Evolutionary conservation across 2,888 invertebrate genomes (phyloP), one percentile per base, ranked within the genome.

Genomic region (Nezara viridula): DNA sequence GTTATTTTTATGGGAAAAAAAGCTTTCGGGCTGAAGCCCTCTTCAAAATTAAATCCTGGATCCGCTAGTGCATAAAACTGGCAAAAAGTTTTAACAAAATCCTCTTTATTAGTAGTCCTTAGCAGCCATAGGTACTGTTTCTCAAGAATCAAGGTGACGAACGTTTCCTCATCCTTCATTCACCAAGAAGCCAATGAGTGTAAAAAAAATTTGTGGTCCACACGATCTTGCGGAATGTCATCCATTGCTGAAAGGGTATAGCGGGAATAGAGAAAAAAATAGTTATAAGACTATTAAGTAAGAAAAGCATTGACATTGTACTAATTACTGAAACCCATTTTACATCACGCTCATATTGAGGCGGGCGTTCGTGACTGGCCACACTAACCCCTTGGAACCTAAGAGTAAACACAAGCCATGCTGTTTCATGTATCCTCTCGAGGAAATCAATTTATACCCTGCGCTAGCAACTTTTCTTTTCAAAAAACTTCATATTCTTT

Each of bases 391-490:
- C 21, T 32, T 27, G 32, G 19, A 19, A 66, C 66, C 66, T 19
- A 66, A 66, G 66, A 66, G 66, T 66, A 32, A 66, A 66, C 66
- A 66, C 66, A 66, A 24, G 27, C 66, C 66, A 66, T 60, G 60
- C 12, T 60, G 12, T 19, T 60, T 27, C 60, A 60, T 66, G 66
- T 66, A 66, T 19, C 66, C 66, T 37, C 52, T 5, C 2, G 1
- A 66, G 32, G 32, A 66, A 66, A 66, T 66, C 66, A 66, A 66
- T 66, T 66, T 66, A 66, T 66, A 37, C 32, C 6, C 32, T 32
- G 27, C 27, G 14, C 27, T n/a, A 19, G 5, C 32, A 19, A 32
- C 16, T 66, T 66, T 32, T 10, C 14, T 66, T 14, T 5, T 32
- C 3, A 19, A 60, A 27, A 27, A 60, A 60, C 24, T 14, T 60